Conservation (phyloP, 2,797 vertebrate genomes). For the Falco naumanni region DNA sequence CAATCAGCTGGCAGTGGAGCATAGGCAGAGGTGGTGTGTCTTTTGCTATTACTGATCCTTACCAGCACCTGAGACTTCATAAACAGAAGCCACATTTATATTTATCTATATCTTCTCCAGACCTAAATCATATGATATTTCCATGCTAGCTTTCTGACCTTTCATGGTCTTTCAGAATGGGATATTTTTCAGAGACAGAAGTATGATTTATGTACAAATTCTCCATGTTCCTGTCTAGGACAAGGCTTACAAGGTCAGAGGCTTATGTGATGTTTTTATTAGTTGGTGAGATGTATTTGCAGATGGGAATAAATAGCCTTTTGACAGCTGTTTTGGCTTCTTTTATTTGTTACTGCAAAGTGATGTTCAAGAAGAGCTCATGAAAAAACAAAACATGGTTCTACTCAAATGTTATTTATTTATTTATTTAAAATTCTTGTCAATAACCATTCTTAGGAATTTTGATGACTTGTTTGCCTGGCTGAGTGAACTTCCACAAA, state of each 20-base stretch:
- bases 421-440: neutral
- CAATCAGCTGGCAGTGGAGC: neutral
- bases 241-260: neutral
- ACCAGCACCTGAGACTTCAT: neutral
- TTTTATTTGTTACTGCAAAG: neutral
- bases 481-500: neutral
- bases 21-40: neutral
- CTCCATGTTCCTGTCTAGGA: neutral
- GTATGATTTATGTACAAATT: neutral
- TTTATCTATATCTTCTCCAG: neutral
- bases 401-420: neutral
- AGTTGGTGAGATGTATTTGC: neutral
- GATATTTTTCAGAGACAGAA: neutral
- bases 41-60: neutral
- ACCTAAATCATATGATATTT: neutral
- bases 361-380: neutral
- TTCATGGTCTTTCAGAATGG: neutral
- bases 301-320: slow-evolving; percentile 13
- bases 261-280: neutral
- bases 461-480: neutral
- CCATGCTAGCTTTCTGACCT: neutral
- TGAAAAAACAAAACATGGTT: neutral
- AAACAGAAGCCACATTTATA: neutral
- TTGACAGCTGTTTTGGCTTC: neutral
- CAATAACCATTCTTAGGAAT: neutral